These are phyloP conservation scores for Labeo calbasu DNA, from an alignment of 2,797 vertebrate genomes.

Conservation along the genomic window DNA sequence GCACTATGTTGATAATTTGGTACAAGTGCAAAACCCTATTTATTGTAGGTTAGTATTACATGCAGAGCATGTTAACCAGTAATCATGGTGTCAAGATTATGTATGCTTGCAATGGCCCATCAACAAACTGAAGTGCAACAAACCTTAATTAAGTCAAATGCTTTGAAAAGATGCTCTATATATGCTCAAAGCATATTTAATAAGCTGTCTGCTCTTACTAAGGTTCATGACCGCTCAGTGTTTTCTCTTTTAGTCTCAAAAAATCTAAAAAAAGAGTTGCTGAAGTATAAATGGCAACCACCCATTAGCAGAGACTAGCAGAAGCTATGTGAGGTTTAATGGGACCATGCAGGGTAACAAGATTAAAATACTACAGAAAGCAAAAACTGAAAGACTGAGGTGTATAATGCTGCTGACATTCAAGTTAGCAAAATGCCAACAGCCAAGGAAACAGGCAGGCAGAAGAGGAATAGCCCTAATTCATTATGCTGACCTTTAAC, in stretches of 20 bases:
- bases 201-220: background rate
- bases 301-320: background rate
- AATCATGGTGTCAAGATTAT: background rate
- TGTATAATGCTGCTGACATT: slow-evolving; percentile 10
- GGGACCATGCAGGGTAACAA: background rate
- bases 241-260: slow-evolving; percentile 10
- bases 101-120: background rate
- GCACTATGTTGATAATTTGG: background rate
- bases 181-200: background rate
- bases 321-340: background rate
- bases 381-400: background rate
- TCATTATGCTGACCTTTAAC: slow-evolving; percentile 35
- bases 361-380: slow-evolving; percentile 5
- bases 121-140: background rate
- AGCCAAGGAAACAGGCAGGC: background rate
- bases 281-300: background rate
- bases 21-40: background rate
- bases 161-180: background rate
- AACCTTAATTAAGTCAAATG: background rate
- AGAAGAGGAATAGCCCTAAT: background rate
- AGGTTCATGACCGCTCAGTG: no score
- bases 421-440: slow-evolving; percentile 12
- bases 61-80: background rate
- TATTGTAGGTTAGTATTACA: background rate
- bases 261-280: background rate